Evolutionary conservation across 2,113 vertebrate species (phyloP), one percentile per base, ranked within the genome.

Genomic region (Paradisaea rubra): DNA sequence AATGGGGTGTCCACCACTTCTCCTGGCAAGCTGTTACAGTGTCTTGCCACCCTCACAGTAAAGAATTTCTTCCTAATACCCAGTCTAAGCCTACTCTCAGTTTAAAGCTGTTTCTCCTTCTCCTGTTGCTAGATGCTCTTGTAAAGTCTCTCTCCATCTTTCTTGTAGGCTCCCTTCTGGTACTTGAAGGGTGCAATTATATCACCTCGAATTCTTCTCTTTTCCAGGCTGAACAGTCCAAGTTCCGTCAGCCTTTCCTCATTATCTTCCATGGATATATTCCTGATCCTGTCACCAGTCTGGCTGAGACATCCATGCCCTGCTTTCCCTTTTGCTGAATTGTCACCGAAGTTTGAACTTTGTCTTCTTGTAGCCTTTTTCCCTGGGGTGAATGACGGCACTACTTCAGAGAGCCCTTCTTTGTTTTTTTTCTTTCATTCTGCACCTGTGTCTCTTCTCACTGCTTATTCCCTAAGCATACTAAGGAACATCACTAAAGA

Each of bases 371-470:
- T 44, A 81, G 44, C 24, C 15, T 59, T 90, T 81, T 70, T 73
- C 53, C 52, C 42, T 39, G 50, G 57, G 30, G 41, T 72, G 78
- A 89, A 73, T 71, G 70, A 89, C 1, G 1, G 31, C 53, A 41
- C 24, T 68, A 52, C 83, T 83, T 92, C 80, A 78, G 47, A 86
- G 41, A 59, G 20, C 53, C 52, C 17, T 54, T 63, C 69, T 82
- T 76, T 79, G 65, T 27, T 68, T 49, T 87, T 81, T 76, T 57
- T 56, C 35, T 83, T 73, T 92, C 61, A 81, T 88, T 82, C 64
- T 81, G 81, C 95, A 97, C 97, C 94, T 96, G 91, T 57, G 73
- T 79, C 50, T 91, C 80, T 85, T 86, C 47, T 64, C 42, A 83
- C n/a, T 84, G 60, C 35, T 35, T 35, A 89, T 95, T 95, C 91